Base-by-base conservation (phyloP, 2,113 vertebrate genomes). In the Bos indicus region DNA sequence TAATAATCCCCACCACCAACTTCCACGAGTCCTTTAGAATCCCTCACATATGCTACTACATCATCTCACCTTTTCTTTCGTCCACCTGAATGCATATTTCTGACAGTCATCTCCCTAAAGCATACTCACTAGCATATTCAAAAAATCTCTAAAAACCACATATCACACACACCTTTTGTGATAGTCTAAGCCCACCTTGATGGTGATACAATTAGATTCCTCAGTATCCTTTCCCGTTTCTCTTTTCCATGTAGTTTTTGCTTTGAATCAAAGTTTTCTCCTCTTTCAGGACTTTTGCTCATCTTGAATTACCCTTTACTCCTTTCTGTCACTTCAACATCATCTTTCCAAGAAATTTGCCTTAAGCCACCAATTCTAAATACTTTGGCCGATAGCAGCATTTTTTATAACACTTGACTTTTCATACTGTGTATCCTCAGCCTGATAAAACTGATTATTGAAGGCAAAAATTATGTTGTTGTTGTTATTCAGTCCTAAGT, bases 371-470 rank as follows among this genome's bases (percentile, higher is more conserved):
- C 46, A 83, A 19, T 48, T 90, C 36, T 52, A 59, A 91, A 93
- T 25, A 67, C 13, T 16, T 62, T 52, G 19, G 25, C 7, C 6
- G 7, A 21, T 7, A 11, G 10, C 6, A 36, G 14, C 43, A 33
- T 11, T 30, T 84, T 94, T 80, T 46, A 83, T 9, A 82, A 36
- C 19, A 19, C 2, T 19, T 1, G 2, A 2, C 11, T 26, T 43
- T 88, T 71, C 60, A 21, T 43, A 7, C 8, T 6, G 9, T 25
- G 3, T 85, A 23, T 46, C 36, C 6, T 60, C 6, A 5, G 9
- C 19, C n/a, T 54, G 43, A 88, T 48, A 91, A 95, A 92, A 97
- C 28, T 81, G 78, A 77, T 15, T 90, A 90, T 62, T 92, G 7
- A 33, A 62, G 16, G 16, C 13, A 59, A 84, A 91, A 25, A 19